phyloP scores from a whole-genome alignment of 2,888 invertebrate species.

The Pemphredon lugubris region DNA sequence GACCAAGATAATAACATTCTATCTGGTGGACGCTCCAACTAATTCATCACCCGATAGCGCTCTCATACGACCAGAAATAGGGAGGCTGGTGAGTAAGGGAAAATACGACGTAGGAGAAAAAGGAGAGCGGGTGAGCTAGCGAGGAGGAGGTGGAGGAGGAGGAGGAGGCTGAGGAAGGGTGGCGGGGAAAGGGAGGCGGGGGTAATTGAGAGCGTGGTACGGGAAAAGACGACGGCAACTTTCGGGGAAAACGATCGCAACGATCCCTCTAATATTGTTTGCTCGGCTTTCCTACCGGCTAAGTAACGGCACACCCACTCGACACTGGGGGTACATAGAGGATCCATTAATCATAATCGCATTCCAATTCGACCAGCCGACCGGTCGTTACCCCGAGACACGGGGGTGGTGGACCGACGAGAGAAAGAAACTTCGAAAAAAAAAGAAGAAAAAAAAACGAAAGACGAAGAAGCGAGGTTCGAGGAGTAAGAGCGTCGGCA shows the following conservation, averaged over 20 bases:
- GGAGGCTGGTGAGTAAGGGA: not conserved
- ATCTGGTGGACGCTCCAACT: conserved; percentile 25
- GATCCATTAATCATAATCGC: conserved; percentile 71
- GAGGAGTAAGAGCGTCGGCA: conserved; percentile 13
- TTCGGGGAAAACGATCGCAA: conserved; percentile 36
- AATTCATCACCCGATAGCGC: conserved; percentile 39
- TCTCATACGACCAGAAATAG: not conserved
- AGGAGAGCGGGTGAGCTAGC: conserved; percentile 21
- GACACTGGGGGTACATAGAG: conserved; percentile 43
- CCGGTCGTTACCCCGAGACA: conserved; percentile 39
- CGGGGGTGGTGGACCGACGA: not conserved
- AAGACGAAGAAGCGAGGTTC: conserved; percentile 2
- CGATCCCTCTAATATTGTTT: conserved; percentile 60
- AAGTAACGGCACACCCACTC: conserved; percentile 41
- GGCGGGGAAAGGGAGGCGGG: too few relatives aligned
- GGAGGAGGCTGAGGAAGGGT: too few relatives aligned
- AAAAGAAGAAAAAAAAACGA: conserved; percentile 10
- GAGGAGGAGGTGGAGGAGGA: conserved; percentile 15
- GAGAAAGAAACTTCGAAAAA: too few relatives aligned
- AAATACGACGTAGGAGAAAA: conserved; percentile 12
- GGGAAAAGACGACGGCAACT: conserved; percentile 15
- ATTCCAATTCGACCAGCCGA: conserved; percentile 60
- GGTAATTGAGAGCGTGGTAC: conserved; percentile 30
- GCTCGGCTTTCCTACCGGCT: conserved; percentile 46
- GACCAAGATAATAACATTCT: conserved; percentile 33